Conservation (phyloP, 37 sponge, comb jelly and placozoan genomes). For the Crambe crambe region DNA sequence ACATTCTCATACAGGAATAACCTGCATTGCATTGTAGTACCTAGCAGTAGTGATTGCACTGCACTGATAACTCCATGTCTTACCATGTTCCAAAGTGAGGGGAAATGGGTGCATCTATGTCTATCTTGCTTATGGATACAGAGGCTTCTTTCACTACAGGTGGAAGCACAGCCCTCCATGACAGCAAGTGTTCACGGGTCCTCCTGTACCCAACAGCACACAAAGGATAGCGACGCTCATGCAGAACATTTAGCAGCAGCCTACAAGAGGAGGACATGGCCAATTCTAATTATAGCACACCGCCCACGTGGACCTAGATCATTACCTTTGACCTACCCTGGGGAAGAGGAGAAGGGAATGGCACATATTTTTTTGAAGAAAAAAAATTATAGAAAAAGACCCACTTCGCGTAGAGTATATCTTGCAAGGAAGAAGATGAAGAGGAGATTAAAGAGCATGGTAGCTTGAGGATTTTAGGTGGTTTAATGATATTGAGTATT, state of each 20-base stretch:
- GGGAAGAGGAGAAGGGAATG: too few relatives aligned
- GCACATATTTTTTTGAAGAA: background rate
- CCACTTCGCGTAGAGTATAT: background rate
- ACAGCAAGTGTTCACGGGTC: constrained; percentile 48
- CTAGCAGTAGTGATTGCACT: too few relatives aligned
- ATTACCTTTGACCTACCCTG: too few relatives aligned
- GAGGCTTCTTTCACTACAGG: constrained; percentile 24
- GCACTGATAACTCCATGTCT: background rate
- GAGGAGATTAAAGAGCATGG: background rate
- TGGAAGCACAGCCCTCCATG: constrained; percentile 51
- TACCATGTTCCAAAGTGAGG: constrained; percentile 43
- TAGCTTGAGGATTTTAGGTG: too few relatives aligned
- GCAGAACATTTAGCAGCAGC: background rate
- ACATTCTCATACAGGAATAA: constrained; percentile 73
- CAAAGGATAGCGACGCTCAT: background rate
- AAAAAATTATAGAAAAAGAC: background rate
- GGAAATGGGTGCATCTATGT: background rate
- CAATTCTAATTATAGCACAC: too few relatives aligned
- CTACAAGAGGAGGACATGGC: background rate
- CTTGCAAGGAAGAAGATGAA: background rate
- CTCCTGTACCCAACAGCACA: constrained; percentile 40
- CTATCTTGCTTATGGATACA: background rate
- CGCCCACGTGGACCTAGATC: too few relatives aligned
- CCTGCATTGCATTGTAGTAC: too few relatives aligned
- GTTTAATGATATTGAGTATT: too few relatives aligned